Percentiles rank a stretch among this genome's conserved stretches.
Evolutionary conservation across 2,113 vertebrate genomes (phyloP).

Genomic region (Passer montanus): DNA sequence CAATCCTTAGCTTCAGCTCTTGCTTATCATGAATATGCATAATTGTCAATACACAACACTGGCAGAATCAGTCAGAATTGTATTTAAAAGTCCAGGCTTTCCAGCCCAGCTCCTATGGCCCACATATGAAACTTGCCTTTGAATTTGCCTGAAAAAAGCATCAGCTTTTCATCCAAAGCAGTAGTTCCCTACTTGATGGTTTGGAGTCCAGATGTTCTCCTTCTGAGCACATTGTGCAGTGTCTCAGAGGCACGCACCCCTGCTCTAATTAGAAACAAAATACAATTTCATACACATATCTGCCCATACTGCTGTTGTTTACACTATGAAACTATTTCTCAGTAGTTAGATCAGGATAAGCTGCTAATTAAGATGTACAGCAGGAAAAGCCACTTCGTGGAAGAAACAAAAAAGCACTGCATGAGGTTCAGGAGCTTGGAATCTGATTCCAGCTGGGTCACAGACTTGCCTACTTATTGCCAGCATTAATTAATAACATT

Average conservation of each 20-base stretch:
- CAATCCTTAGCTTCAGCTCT: background rate
- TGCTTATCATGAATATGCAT: background rate
- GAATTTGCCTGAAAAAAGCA: background rate
- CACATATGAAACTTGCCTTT: background rate
- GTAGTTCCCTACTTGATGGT: background rate
- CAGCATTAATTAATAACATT: background rate
- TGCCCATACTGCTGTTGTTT: background rate
- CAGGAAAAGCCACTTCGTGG: background rate
- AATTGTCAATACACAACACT: background rate
- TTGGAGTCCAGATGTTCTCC: background rate
- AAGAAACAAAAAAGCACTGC: background rate
- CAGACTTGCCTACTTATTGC: background rate
- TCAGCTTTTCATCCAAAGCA: background rate
- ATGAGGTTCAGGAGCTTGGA: background rate
- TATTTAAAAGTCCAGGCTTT: background rate
- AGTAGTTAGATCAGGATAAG: background rate
- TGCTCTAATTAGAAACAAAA: background rate
- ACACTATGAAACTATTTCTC: background rate
- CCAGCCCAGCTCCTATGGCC: background rate
- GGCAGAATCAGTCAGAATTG: background rate
- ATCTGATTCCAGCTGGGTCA: background rate
- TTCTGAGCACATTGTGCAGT: background rate
- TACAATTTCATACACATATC: background rate
- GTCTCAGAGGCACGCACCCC: background rate
- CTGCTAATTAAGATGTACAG: background rate